These are phyloP conservation scores for Agrotis clavis DNA, from an alignment of 2,888 invertebrate species.

Conservation along the genomic window DNA sequence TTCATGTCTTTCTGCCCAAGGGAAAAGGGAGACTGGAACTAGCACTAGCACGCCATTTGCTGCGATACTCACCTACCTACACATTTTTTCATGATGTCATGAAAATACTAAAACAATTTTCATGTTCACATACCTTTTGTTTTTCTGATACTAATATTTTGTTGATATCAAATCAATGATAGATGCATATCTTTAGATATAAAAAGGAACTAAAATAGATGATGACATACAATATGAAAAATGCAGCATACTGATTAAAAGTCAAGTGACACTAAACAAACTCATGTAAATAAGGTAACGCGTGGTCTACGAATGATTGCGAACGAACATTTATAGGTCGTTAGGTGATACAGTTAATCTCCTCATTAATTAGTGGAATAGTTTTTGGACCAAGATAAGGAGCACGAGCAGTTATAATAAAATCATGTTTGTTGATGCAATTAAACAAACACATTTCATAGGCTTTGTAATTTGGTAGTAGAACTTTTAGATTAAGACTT, in stretches of 20 bases:
- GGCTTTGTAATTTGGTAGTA: neutral
- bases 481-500: neutral
- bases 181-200: slow-evolving; percentile 24
- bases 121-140: neutral
- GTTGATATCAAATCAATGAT: slow-evolving; percentile 22
- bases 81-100: neutral
- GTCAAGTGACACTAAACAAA: slow-evolving; percentile 20
- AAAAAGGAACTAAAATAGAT: slow-evolving; percentile 16
- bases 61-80: neutral
- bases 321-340: slow-evolving; percentile 4
- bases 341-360: slow-evolving; percentile 15
- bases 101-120: neutral
- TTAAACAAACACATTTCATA: neutral
- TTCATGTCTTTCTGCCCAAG: neutral
- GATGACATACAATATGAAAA: neutral
- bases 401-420: slow-evolving; percentile 15
- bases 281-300: slow-evolving; percentile 4
- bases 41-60: neutral
- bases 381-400: slow-evolving; percentile 22
- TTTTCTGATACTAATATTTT: neutral
- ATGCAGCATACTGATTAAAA: neutral
- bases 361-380: slow-evolving; percentile 8
- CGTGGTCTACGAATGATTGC: slow-evolving; percentile 12
- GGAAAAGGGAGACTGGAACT: neutral
- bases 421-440: neutral